Conservation (phyloP, 1,140 invertebrate genomes). For the Pemphigus obesinymphae region DNA sequence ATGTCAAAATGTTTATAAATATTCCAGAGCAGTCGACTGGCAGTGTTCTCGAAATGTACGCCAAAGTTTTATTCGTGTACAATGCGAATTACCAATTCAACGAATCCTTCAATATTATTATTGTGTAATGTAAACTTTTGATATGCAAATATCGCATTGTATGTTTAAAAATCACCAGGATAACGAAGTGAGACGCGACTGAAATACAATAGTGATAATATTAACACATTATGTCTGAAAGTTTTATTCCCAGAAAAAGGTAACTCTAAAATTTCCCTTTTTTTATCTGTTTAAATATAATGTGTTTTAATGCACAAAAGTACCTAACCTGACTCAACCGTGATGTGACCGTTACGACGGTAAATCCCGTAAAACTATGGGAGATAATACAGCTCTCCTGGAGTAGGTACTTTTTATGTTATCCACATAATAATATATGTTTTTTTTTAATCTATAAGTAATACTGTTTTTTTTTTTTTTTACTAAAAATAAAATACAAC, state of each 20-base stretch:
- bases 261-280: not conserved
- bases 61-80: not conserved
- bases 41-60: not conserved
- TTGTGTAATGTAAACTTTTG: not conserved
- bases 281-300: no score
- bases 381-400: no score
- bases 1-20: not conserved
- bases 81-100: not conserved
- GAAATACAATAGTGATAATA: slow-evolving; percentile 5
- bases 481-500: no score
- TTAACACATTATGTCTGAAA: not conserved
- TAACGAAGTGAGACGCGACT: not conserved
- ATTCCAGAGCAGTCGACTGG: not conserved
- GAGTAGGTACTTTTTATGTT: no score
- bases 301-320: no score
- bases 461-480: no score
- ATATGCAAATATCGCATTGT: not conserved
- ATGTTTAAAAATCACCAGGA: slow-evolving; percentile 1
- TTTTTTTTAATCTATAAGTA: no score
- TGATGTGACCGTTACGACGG: no score
- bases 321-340: no score
- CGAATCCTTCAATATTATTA: not conserved
- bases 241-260: not conserved
- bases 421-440: no score
- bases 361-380: no score